Evolutionary conservation across 2,888 invertebrate genomes (phyloP).

Genomic region (Caenorhabditis japonica): DNA sequence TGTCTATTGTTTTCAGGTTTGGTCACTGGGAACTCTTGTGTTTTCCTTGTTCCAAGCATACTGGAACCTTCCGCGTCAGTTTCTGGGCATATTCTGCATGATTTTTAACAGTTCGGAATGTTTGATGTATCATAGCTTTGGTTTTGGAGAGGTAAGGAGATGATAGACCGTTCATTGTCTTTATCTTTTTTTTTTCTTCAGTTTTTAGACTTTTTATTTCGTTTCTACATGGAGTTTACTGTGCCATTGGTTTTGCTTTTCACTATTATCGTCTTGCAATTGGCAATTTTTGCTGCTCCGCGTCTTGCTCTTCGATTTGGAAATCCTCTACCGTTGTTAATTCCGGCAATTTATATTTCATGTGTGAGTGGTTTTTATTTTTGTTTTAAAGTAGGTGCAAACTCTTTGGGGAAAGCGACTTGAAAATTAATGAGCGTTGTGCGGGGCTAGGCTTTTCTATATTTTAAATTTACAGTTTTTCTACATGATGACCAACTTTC

Average conservation of each 20-base stretch:
- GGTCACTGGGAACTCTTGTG: conserved; percentile 1
- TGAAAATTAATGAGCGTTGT: too few relatives aligned
- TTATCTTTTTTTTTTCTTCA: too few relatives aligned
- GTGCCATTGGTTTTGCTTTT: conserved; percentile 5
- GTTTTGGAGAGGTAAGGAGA: too few relatives aligned
- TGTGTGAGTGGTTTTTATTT: conserved; percentile 2
- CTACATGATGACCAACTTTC: conserved; percentile 10
- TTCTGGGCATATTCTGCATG: neutral
- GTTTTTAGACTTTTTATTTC: conserved; percentile 2
- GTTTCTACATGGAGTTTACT: conserved; percentile 6
- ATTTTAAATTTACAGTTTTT: conserved; percentile 30
- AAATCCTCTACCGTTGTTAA: conserved; percentile 21
- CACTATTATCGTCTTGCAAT: conserved; percentile 2
- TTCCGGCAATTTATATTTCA: neutral
- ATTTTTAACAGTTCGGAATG: neutral
- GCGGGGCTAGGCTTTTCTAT: too few relatives aligned
- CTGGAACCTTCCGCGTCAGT: conserved; percentile 6
- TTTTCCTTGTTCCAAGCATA: neutral
- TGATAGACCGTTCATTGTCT: too few relatives aligned
- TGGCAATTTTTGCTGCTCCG: conserved; percentile 3
- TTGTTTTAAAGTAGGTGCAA: too few relatives aligned
- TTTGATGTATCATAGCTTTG: too few relatives aligned
- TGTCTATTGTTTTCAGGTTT: neutral
- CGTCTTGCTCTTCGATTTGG: neutral
- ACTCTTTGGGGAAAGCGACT: too few relatives aligned